phyloP scores from a whole-genome alignment of 2,888 invertebrate species.

The Gandaritis pyraliata region DNA sequence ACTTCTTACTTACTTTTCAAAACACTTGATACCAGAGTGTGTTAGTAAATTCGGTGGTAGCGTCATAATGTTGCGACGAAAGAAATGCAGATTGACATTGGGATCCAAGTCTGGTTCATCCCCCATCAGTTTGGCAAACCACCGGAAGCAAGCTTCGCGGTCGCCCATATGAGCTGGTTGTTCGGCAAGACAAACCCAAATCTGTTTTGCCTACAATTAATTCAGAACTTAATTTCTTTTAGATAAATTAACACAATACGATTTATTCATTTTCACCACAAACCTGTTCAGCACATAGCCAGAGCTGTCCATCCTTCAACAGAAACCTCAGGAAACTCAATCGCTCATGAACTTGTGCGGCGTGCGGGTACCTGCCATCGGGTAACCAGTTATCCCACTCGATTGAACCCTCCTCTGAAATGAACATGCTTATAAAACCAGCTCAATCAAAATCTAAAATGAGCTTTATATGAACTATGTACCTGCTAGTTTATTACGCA shows the following conservation, averaged over 20 bases:
- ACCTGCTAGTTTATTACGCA: conserved; percentile 84
- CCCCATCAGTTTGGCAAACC: conserved; percentile 98
- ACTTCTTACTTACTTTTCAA: conserved; percentile 79
- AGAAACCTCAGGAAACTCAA: conserved; percentile 96
- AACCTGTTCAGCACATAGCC: conserved; percentile 97
- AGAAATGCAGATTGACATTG: conserved; percentile 97
- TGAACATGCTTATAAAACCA: neutral
- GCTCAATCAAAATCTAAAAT: no score
- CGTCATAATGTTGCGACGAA: conserved; percentile 96
- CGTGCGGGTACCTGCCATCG: conserved; percentile 96
- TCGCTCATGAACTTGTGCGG: conserved; percentile 96
- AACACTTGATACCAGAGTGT: conserved; percentile 97
- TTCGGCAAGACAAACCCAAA: conserved; percentile 98
- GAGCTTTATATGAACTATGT: neutral
- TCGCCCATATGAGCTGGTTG: conserved; percentile 96
- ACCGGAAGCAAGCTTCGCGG: conserved; percentile 98
- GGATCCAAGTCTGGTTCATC: conserved; percentile 99
- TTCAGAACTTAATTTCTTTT: conserved; percentile 29
- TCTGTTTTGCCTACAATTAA: conserved; percentile 90
- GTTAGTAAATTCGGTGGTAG: conserved; percentile 95
- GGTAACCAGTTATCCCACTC: conserved; percentile 91
- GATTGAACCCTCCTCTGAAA: conserved; percentile 88
- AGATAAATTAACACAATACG: neutral
- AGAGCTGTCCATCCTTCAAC: conserved; percentile 97
- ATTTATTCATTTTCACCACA: conserved; percentile 23